These are phyloP conservation scores for Chrysina gloriosa DNA, from an alignment of 2,888 invertebrate genomes.

Conservation along the genomic window DNA sequence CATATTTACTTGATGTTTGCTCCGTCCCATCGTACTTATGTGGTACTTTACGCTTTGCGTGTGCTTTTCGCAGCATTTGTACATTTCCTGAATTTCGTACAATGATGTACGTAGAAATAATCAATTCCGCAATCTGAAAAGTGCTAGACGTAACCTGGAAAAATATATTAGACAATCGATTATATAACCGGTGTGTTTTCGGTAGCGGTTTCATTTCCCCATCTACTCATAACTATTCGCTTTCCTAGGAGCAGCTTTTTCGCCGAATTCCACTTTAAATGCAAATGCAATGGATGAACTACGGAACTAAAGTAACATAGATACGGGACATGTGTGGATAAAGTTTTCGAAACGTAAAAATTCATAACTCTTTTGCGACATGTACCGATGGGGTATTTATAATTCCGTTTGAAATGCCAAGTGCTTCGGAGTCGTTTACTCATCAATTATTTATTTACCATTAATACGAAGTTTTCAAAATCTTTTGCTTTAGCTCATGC, in stretches of 20 bases:
- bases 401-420: background rate
- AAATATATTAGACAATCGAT: slow-evolving; percentile 12
- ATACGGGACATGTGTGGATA: background rate
- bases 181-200: background rate
- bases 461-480: too few relatives aligned
- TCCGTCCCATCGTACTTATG: background rate
- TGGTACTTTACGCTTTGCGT: too few relatives aligned
- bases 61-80: too few relatives aligned
- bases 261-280: slow-evolving; percentile 23
- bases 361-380: background rate
- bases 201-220: background rate
- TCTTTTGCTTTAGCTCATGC: too few relatives aligned
- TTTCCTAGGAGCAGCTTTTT: slow-evolving; percentile 6
- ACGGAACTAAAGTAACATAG: slow-evolving; percentile 4
- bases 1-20: background rate
- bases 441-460: too few relatives aligned
- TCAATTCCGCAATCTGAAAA: slow-evolving; percentile 12
- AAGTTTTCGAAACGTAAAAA: slow-evolving; percentile 3
- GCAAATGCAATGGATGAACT: slow-evolving; percentile 9
- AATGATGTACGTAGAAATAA: background rate
- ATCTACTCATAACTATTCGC: slow-evolving; percentile 15
- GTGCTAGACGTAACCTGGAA: background rate
- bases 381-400: background rate
- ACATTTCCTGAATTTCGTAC: too few relatives aligned
- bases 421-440: too few relatives aligned